Base-by-base conservation (phyloP, 2,888 invertebrate species). In the Idaea biselata region DNA sequence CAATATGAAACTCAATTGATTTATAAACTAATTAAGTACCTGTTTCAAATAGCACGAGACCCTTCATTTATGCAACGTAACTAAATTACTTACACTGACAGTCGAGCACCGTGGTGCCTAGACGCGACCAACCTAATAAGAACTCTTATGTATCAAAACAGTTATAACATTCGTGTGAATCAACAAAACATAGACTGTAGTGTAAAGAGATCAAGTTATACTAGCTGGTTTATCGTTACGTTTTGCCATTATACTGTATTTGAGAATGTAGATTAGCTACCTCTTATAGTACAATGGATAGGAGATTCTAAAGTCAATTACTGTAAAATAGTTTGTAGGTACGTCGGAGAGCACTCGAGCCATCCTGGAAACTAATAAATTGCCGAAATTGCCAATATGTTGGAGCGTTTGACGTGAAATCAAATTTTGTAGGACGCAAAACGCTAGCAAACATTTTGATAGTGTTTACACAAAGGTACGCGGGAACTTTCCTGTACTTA, bases 221-320 rank as follows among this genome's bases (percentile, higher is more conserved):
- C 55, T 81, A 82, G 90, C 72, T 69, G 75, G 65, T 69, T 75
- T 73, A 75, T 66, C 70, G 64, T 71, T 78, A 71, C 76, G 76
- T 83, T 78, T 80, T 74, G 78, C 80, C 82, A 84, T 84, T 82
- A 83, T 77, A 80, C 77, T 81, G 78, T 86, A 88, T 78, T 89
- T 86, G 84, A 84, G 78, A 85, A 91, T 88, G 90, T 85, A 91
- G 89, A 91, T 91, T 88, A 89, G 85, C 81, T 86, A 83, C 83
- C 84, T 84, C 86, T 83, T 84, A 82, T 82, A 81, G 74, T 78
- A 80, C 78, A 77, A 78, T 72, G 68, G 71, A 79, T 80, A 78
- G 80, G 80, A 80, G 77, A 68, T 63, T 77, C 70, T 77, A 82
- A 88, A 89, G 86, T 85, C 85, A 88, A 91, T 90, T 89, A 89